Evolutionary conservation across 2,113 vertebrate species (phyloP), one percentile per base, ranked within the genome.

Genomic region (Sinosuthora webbiana): DNA sequence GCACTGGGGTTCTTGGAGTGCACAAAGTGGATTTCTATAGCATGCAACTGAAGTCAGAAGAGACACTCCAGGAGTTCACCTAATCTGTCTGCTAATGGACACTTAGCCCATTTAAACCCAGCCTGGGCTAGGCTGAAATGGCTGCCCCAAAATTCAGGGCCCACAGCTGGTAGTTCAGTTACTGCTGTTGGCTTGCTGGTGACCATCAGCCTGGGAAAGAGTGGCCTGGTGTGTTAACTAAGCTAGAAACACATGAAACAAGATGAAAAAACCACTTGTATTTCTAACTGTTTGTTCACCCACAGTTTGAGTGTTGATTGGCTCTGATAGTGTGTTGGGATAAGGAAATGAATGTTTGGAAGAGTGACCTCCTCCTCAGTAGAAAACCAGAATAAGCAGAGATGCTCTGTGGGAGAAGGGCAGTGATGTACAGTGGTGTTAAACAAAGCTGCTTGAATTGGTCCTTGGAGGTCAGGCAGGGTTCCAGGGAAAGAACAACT

Each of bases 1-100:
- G 83, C 76, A 47, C 71, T 11, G 24, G 60, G 93, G 56, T 78
- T 94, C 92, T 90, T 94, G 73, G 86, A 95, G 89, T 83, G 89
- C 83, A 86, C 57, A 74, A 90, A 95, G 86, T 75, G 47, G 45
- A 59, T 93, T 90, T 86, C 79, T 74, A 57, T 5, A 70, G 47
- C 33, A 41, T 50, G 86, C 80, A 95, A 55, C 3, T 8, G 1
- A 47, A 88, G 50, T 74, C 63, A 59, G 64, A 77, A 92, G 80
- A 77, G 60, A 78, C 89, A 68, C 59, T 89, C 33, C 24, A 22
- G 68, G 55, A 86, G 55, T 28, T 57, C 68, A 59, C 45, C 79
- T 81, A 33, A 89, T 81, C 69, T 78, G 25, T 15, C 69, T 93
- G 65, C 87, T 95, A 92, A 94, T 89, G 89, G 83, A 86, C 89